Conservation (phyloP, 1,140 invertebrate genomes). For the Aphis craccivora region DNA sequence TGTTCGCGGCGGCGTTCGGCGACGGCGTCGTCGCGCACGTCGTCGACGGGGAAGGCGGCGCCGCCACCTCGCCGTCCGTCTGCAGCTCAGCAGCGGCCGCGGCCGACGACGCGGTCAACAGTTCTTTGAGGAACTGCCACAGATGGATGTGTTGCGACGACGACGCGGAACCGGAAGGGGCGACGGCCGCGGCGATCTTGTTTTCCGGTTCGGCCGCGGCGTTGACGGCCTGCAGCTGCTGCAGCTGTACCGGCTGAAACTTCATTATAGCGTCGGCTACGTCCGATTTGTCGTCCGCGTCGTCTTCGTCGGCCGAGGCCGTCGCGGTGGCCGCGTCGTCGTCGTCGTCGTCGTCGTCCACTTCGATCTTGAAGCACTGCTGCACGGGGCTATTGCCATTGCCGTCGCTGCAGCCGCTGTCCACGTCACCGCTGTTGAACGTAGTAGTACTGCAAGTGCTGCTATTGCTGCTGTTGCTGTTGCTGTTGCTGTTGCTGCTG, state of each 20-base stretch:
- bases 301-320: not conserved
- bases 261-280: not conserved
- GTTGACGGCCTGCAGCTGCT: constrained; percentile 46
- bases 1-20: constrained; percentile 56
- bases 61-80: constrained; percentile 69
- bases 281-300: not conserved
- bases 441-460: not conserved
- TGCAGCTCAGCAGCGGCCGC: constrained; percentile 79
- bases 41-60: not conserved
- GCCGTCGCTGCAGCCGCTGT: not conserved
- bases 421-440: not conserved
- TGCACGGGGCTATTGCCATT: not conserved
- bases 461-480: not conserved
- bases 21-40: not conserved
- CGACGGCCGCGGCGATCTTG: not conserved
- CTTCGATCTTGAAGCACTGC: not conserved
- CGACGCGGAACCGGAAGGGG: not conserved
- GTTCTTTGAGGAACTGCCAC: constrained; percentile 99
- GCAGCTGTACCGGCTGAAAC: constrained; percentile 5
- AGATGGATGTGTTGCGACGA: constrained; percentile 83
- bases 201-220: not conserved
- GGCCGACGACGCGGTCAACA: constrained; percentile 81
- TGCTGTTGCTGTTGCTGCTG: not conserved
- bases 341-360: not conserved
- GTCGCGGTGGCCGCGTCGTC: not conserved